These are phyloP conservation scores for Phoxinus dragarum DNA, from an alignment of 2,797 vertebrate genomes.

Conservation along the genomic window DNA sequence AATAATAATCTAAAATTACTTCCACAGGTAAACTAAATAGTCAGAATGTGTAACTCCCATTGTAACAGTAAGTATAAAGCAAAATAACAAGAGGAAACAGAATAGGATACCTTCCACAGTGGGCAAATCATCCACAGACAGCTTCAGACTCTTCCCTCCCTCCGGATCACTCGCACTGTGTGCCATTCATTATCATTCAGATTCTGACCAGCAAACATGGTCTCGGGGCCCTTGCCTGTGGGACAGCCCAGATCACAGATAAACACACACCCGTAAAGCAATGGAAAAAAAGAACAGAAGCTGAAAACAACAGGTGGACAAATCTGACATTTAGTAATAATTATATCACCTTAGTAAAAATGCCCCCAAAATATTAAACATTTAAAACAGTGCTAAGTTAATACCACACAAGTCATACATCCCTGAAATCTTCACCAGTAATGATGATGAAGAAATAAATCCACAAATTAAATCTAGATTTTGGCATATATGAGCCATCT, in stretches of 20 bases:
- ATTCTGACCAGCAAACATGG: conserved; percentile 98
- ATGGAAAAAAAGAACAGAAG: not conserved
- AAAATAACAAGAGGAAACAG: not conserved
- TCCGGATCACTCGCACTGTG: conserved; percentile 96
- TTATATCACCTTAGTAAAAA: not conserved
- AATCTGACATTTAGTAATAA: not conserved
- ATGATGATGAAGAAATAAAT: not conserved
- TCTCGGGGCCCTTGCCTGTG: conserved; percentile 99
- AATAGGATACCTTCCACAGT: conserved; percentile 89
- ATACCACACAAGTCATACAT: not conserved
- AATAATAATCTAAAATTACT: not conserved
- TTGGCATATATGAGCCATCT: not conserved
- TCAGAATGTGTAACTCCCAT: not conserved
- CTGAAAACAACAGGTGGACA: not conserved
- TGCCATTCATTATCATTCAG: conserved; percentile 99
- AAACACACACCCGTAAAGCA: conserved; percentile 57
- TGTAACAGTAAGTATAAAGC: not conserved
- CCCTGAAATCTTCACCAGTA: not conserved
- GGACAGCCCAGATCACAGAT: conserved; percentile 91
- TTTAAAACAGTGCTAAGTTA: not conserved
- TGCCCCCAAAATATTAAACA: not conserved
- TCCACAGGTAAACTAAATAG: not conserved
- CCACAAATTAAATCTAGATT: not conserved
- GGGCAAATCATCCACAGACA: conserved; percentile 94
- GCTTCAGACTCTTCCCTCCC: conserved; percentile 96